Evolutionary conservation across 2,113 vertebrate species (phyloP).

Genomic region (Columba janthina): DNA sequence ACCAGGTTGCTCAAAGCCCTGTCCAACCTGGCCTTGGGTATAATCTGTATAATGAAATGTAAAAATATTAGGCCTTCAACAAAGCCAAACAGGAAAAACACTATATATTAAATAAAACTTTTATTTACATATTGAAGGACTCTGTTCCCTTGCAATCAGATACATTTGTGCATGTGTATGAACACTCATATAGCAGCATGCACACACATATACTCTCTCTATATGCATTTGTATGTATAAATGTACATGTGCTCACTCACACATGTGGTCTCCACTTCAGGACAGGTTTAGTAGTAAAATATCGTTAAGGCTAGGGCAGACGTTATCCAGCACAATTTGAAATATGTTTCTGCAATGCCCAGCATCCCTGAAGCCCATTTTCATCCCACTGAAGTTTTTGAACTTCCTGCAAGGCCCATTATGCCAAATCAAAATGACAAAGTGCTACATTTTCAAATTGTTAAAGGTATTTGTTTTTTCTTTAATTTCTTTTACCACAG

Average conservation of each 20-base stretch:
- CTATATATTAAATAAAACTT: background rate
- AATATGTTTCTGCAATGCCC: background rate
- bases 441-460: constrained; percentile 46
- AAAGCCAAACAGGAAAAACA: background rate
- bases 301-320: background rate
- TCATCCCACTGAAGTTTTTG: background rate
- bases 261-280: background rate
- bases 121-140: background rate
- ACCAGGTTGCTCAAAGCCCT: no score
- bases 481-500: constrained; percentile 15
- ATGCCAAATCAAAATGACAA: constrained; percentile 49
- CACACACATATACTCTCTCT: fast-evolving
- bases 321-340: background rate
- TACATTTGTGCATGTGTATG: background rate
- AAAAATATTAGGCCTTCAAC: background rate
- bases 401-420: constrained; percentile 29
- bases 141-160: background rate
- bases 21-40: no score
- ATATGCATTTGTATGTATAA: background rate
- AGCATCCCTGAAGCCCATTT: background rate
- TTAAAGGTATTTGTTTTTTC: constrained; percentile 41
- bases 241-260: fast-evolving
- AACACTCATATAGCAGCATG: background rate
- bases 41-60: background rate
- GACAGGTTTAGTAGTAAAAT: background rate